Evolutionary conservation across 2,888 invertebrate genomes (phyloP), one percentile per base, ranked within the genome.

Genomic region (Hyles lineata): DNA sequence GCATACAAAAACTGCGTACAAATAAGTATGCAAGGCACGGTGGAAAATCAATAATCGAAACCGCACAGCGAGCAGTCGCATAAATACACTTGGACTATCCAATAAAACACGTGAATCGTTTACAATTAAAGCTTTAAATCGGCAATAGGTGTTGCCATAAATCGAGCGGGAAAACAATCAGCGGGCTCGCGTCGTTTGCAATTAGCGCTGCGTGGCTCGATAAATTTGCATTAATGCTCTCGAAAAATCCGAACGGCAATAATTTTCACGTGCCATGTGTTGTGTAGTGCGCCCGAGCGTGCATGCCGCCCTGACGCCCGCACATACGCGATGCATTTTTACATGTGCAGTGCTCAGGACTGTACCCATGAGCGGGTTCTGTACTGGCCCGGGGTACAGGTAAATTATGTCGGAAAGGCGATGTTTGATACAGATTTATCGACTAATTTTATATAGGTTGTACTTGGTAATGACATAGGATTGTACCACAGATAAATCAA

Each of bases 61-160:
- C 93, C 93, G 84, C 93, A 92, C 82, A 84, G 84, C 87, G 88
- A 87, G 89, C 88, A 88, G 84, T 87, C 89, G 88, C 90, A 94
- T 93, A 93, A 94, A 94, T 93, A 93, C 89, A 84, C 89, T 76
- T 85, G 82, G 92, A 92, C 94, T 94, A 94, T 94, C 93, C 94
- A 93, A 94, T 94, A 94, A 94, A 94, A 92, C 94, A 94, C 91
- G 90, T 87, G 92, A 92, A 94, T 93, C 93, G 94, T 92, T 94
- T 92, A 93, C 94, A 94, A 94, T 94, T 94, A 94, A 94, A 91
- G 92, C 94, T 92, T 94, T 94, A 94, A 94, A 94, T 94, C 94
- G 94, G 94, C 94, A 93, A 94, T 94, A 94, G 94, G 94, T 94
- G 94, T 94, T 94, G 94, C 93, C 91, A 94, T 94, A 94, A 94